Percentiles rank a stretch among this genome's conserved stretches.
Conservation (phyloP, 2,797 vertebrate genomes). For the Xerus rutilus region DNA sequence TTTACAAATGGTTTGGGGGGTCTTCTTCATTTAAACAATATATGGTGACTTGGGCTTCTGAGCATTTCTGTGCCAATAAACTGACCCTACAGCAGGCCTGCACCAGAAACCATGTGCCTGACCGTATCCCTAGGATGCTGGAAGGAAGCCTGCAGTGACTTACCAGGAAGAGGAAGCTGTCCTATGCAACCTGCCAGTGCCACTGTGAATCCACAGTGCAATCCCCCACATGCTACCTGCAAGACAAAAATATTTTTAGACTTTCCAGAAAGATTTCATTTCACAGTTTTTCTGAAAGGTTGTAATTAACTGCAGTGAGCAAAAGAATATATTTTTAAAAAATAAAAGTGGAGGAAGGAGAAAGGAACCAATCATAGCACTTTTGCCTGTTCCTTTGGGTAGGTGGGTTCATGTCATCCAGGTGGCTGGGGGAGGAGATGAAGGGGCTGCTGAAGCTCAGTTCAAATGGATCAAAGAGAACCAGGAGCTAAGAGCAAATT, state of each 20-base stretch:
- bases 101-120: neutral
- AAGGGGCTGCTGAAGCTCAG: neutral
- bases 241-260: constrained; percentile 78
- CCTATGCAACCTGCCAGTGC: neutral
- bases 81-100: neutral
- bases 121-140: neutral
- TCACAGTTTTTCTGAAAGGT: constrained; percentile 79
- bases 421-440: neutral
- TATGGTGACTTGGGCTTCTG: neutral
- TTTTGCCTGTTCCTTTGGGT: neutral
- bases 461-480: neutral
- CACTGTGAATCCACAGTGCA: constrained; percentile 55
- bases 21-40: neutral
- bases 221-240: constrained; percentile 62
- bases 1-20: neutral
- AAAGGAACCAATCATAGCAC: neutral
- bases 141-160: neutral
- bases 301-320: constrained; percentile 79
- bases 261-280: constrained; percentile 76
- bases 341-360: constrained; percentile 38
- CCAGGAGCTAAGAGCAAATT: neutral
- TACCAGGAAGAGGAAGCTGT: neutral
- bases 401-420: constrained; percentile 45
- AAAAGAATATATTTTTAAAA: constrained; percentile 71
- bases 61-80: neutral